These are phyloP conservation scores for Mya arenaria DNA, from an alignment of 1,140 invertebrate species.

Conservation along the genomic window DNA sequence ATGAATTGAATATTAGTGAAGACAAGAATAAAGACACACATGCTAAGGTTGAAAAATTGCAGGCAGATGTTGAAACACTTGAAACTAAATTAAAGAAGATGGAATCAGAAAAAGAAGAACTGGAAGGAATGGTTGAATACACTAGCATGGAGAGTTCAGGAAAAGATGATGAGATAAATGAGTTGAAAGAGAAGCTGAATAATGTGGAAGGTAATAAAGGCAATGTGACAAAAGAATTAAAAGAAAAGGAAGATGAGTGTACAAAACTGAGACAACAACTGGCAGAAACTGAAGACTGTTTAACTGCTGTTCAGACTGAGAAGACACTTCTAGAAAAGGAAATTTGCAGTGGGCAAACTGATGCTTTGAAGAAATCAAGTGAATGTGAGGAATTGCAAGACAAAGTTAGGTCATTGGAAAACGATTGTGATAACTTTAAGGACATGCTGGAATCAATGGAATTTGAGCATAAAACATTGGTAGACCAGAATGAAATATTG, in stretches of 20 bases:
- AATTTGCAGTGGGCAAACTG: neutral
- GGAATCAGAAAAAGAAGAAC: conserved; percentile 45
- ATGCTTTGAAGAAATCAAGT: neutral
- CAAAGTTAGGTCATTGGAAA: conserved; percentile 20
- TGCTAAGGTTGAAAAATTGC: conserved; percentile 18
- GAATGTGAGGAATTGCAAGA: neutral
- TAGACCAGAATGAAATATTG: neutral
- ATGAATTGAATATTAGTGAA: conserved; percentile 20
- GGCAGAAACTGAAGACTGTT: conserved; percentile 2
- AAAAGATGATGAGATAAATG: conserved; percentile 37
- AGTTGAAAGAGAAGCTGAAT: neutral
- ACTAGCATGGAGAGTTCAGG: conserved; percentile 32
- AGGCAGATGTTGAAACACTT: conserved; percentile 1
- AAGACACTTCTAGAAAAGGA: conserved; percentile 6
- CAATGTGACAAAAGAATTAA: neutral
- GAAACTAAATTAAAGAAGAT: neutral
- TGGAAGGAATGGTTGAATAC: conserved; percentile 43
- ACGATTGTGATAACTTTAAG: conserved; percentile 30
- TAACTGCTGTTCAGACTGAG: conserved; percentile 16
- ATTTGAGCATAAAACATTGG: conserved; percentile 28
- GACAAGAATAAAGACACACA: conserved; percentile 11
- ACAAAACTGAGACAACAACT: neutral
- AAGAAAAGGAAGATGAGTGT: neutral
- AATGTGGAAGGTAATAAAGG: neutral
- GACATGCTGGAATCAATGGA: conserved; percentile 40